phyloP scores from a whole-genome alignment of 2,888 invertebrate species.

The Lottia scabra region DNA sequence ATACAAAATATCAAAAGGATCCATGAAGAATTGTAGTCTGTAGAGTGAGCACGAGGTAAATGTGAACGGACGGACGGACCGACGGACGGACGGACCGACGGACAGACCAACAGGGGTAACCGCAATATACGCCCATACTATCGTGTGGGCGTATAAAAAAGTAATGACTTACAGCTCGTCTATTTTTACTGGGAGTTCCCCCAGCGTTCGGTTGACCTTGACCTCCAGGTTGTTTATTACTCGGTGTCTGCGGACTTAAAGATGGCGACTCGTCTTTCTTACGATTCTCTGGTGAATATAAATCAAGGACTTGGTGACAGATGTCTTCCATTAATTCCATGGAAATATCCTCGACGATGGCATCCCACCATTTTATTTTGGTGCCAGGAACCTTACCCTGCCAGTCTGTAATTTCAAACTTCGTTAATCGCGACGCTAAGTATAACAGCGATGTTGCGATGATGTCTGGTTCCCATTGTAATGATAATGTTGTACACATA shows the following conservation, averaged over 20 bases:
- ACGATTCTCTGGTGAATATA: constrained; percentile 77
- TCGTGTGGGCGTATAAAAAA: too few relatives aligned
- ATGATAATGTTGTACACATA: constrained; percentile 92
- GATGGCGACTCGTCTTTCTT: constrained; percentile 50
- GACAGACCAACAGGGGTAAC: too few relatives aligned
- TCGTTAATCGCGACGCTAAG: constrained; percentile 93
- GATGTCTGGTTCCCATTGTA: constrained; percentile 99
- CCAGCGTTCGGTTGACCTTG: constrained; percentile 42
- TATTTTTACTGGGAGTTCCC: constrained; percentile 34
- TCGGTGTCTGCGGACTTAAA: constrained; percentile 29
- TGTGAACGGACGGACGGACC: too few relatives aligned
- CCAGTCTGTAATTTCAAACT: constrained; percentile 96
- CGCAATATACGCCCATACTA: too few relatives aligned
- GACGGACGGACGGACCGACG: too few relatives aligned
- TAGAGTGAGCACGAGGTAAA: too few relatives aligned
- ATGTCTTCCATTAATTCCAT: constrained; percentile 96
- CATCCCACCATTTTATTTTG: constrained; percentile 89
- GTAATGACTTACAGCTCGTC: constrained; percentile 26
- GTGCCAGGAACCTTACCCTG: constrained; percentile 79
- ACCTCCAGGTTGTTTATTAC: constrained; percentile 29
- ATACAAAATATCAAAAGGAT: too few relatives aligned
- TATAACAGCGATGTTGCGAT: constrained; percentile 95
- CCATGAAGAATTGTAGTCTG: too few relatives aligned
- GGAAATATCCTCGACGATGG: constrained; percentile 94
- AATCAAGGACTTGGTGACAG: constrained; percentile 91